Conservation (phyloP, 2,113 vertebrate species). For the Corythaeola cristata region DNA sequence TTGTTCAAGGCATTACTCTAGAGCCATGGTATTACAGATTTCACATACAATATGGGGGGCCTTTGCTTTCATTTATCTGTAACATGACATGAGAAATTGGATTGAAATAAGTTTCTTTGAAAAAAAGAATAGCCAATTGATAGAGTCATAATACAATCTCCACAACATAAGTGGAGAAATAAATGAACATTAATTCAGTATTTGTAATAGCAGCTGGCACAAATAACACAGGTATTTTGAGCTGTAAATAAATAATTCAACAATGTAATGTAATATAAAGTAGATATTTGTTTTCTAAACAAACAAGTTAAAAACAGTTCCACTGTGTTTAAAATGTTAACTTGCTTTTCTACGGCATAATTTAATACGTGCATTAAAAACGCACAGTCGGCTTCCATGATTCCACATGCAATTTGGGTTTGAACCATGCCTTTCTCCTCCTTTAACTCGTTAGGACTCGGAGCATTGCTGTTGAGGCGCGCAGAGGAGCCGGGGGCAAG, state of each 20-base stretch:
- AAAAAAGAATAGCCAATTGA: constrained; percentile 39
- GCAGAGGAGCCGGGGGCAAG: neutral
- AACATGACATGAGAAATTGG: constrained; percentile 64
- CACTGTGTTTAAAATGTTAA: constrained; percentile 13
- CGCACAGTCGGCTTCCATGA: neutral
- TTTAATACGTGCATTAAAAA: neutral
- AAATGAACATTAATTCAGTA: constrained; percentile 61
- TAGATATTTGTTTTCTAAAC: constrained; percentile 46
- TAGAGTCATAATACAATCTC: constrained; percentile 59
- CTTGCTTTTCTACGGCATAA: neutral
- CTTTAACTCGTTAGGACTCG: neutral
- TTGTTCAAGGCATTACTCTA: constrained; percentile 70
- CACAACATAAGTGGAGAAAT: constrained; percentile 37
- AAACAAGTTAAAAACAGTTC: constrained; percentile 48
- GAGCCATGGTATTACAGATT: constrained; percentile 54
- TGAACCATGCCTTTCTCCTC: neutral
- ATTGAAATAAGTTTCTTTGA: constrained; percentile 56
- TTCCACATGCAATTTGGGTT: neutral
- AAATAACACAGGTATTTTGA: constrained; percentile 37
- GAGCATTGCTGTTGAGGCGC: neutral
- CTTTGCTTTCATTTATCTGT: constrained; percentile 49
- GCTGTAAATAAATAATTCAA: constrained; percentile 54
- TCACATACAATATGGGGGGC: constrained; percentile 36
- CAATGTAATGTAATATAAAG: constrained; percentile 1
- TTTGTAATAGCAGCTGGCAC: constrained; percentile 7